Evolutionary conservation across 2,113 vertebrate genomes (phyloP).

Genomic region (Ariopsis seemanni): DNA sequence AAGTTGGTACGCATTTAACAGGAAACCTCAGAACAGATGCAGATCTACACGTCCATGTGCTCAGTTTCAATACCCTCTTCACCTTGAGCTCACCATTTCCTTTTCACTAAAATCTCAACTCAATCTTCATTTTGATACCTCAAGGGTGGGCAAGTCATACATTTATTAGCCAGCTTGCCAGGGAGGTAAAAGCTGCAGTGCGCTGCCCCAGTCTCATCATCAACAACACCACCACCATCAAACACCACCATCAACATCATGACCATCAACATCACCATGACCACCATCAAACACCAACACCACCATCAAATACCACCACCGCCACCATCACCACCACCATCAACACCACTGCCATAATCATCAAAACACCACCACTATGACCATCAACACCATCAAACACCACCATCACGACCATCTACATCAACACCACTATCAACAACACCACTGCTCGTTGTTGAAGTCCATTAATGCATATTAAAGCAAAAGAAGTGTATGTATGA

Average conservation of each 20-base stretch:
- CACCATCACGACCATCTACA: too few species aligned
- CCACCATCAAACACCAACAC: background rate
- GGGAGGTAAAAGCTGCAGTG: background rate
- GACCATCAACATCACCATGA: background rate
- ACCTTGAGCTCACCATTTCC: background rate
- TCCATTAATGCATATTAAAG: background rate
- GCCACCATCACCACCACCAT: background rate
- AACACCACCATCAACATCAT: background rate
- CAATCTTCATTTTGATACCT: conserved; percentile 4
- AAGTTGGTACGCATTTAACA: conserved; percentile 23
- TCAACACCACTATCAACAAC: background rate
- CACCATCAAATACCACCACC: too few species aligned
- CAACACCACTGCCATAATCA: too few species aligned
- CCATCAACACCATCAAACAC: too few species aligned
- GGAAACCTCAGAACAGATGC: conserved; percentile 41
- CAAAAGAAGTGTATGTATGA: background rate
- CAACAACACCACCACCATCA: background rate
- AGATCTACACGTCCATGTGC: background rate
- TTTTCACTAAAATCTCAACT: background rate
- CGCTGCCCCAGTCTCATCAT: background rate
- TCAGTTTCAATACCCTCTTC: conserved; percentile 5
- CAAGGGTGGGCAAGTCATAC: background rate
- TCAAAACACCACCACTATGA: too few species aligned
- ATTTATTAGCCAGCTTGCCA: background rate
- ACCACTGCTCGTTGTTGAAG: background rate